Conservation (phyloP, 2,797 vertebrate genomes). For the Chelon labrosus region DNA sequence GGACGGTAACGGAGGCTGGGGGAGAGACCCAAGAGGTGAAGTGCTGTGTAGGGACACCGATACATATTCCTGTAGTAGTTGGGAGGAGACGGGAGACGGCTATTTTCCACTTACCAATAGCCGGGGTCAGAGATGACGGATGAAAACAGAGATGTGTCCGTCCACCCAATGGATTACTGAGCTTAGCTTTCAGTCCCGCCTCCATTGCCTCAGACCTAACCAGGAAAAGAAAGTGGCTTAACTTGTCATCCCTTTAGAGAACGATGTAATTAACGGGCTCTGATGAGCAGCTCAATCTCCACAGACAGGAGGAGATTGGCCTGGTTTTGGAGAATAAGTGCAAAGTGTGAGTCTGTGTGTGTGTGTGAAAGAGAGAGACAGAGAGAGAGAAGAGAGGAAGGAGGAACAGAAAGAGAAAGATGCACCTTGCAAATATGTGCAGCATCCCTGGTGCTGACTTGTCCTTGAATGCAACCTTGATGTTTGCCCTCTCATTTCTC, state of each 20-base stretch:
- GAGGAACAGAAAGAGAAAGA: slow-evolving; percentile 10
- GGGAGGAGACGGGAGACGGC: slow-evolving; percentile 17
- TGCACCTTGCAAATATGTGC: slow-evolving; percentile 46
- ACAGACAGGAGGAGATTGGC: slow-evolving; percentile 74
- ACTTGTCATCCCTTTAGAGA: slow-evolving; percentile 81
- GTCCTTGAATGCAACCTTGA: slow-evolving; percentile 62
- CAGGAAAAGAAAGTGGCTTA: slow-evolving; percentile 71
- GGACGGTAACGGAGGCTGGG: slow-evolving; percentile 18
- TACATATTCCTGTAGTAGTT: slow-evolving; percentile 12
- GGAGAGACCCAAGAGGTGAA: slow-evolving; percentile 38
- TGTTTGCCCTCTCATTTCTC: slow-evolving; percentile 33
- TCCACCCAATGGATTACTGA: slow-evolving; percentile 72
- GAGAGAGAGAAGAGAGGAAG: not conserved
- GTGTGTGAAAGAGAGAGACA: not conserved
- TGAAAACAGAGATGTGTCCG: slow-evolving; percentile 61
- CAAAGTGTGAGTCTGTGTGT: slow-evolving; percentile 25
- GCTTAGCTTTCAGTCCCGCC: slow-evolving; percentile 64
- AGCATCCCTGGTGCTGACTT: slow-evolving; percentile 37
- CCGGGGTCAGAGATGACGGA: slow-evolving; percentile 59
- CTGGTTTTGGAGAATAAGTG: slow-evolving; percentile 63
- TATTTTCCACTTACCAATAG: slow-evolving; percentile 43
- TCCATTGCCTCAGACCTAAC: slow-evolving; percentile 58
- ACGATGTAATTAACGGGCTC: slow-evolving; percentile 79
- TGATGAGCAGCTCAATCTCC: slow-evolving; percentile 79
- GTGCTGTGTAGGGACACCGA: slow-evolving; percentile 27